Evolutionary conservation across 2,888 invertebrate genomes (phyloP).

Genomic region (Ichneumon xanthorius): DNA sequence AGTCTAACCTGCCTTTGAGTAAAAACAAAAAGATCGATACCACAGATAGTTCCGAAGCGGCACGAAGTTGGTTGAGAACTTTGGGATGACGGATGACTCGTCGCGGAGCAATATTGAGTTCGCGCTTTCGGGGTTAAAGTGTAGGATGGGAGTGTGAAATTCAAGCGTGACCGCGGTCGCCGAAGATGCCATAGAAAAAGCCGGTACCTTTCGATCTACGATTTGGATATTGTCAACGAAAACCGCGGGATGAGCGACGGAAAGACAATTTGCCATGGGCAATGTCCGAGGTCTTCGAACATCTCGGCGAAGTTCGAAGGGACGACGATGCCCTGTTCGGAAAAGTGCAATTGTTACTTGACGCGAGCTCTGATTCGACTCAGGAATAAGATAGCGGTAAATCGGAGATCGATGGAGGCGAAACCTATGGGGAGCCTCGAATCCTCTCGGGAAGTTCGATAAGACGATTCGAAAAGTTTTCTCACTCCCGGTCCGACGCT

Average conservation of each 20-base stretch:
- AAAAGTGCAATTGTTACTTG: conserved; percentile 68
- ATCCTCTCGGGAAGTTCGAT: background rate
- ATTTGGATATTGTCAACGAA: conserved; percentile 3
- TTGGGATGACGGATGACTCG: background rate
- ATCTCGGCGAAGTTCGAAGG: background rate
- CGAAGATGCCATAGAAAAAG: background rate
- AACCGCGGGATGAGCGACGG: background rate
- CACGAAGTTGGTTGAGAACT: conserved; percentile 22
- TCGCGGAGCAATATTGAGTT: conserved; percentile 18
- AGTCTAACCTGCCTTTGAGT: no score
- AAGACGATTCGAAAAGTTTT: background rate
- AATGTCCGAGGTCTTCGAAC: conserved; percentile 1
- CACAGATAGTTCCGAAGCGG: background rate
- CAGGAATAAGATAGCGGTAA: conserved; percentile 65
- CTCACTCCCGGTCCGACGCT: background rate
- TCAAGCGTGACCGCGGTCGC: background rate
- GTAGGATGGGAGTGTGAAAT: conserved; percentile 1
- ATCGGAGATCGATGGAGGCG: conserved; percentile 2
- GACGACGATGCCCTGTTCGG: conserved; percentile 59
- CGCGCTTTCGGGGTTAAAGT: background rate
- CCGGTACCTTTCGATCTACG: background rate
- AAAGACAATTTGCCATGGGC: conserved; percentile 16
- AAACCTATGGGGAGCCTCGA: background rate
- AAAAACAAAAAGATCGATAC: no score
- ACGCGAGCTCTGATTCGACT: conserved; percentile 55